Conservation (phyloP, 2,113 vertebrate genomes). For the Psammodynastes pulverulentus region DNA sequence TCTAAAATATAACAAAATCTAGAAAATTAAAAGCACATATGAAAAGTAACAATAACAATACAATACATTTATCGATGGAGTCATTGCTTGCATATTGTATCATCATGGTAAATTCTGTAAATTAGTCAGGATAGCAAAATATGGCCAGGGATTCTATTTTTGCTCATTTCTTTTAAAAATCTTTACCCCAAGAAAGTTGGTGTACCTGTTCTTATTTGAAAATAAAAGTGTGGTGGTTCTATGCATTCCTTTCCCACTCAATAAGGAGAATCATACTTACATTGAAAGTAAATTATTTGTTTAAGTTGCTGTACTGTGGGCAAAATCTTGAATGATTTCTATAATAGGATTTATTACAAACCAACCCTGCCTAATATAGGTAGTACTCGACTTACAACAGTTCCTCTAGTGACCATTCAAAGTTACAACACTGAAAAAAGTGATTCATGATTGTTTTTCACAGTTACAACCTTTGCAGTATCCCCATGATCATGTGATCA, state of each 20-base stretch:
- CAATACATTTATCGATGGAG: not conserved
- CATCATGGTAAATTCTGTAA: not conserved
- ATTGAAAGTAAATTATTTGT: not conserved
- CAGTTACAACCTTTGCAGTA: too few relatives aligned
- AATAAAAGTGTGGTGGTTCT: not conserved
- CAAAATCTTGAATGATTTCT: not conserved
- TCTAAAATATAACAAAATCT: not conserved
- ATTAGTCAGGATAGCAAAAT: not conserved
- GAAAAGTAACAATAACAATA: not conserved
- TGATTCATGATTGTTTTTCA: too few relatives aligned
- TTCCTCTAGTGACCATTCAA: too few relatives aligned
- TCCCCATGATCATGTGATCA: too few relatives aligned
- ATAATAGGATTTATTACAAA: not conserved
- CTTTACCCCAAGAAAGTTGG: not conserved
- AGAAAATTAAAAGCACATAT: not conserved
- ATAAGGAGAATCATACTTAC: accelerated
- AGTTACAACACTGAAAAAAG: too few relatives aligned
- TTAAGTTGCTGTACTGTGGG: not conserved
- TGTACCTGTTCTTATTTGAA: not conserved
- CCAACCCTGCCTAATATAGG: not conserved
- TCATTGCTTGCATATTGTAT: not conserved
- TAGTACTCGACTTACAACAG: too few relatives aligned
- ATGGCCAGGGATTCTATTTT: not conserved
- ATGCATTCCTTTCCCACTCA: not conserved
- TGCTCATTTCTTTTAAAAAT: not conserved